phyloP scores from a whole-genome alignment of 2,888 invertebrate genomes.

The Drosophila infuscata region DNA sequence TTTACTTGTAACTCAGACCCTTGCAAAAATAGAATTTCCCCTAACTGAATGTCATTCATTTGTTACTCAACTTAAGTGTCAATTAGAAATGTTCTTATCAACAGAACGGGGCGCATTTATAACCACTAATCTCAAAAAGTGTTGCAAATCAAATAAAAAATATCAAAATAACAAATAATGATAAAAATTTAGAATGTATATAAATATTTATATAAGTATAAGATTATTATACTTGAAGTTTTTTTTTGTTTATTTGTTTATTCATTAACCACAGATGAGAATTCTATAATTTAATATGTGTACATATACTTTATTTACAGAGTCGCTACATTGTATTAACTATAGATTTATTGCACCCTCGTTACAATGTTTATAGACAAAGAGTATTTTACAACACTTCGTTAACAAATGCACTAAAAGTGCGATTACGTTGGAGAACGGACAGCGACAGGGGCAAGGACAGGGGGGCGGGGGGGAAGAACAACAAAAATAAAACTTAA shows the following conservation, averaged over 20 bases:
- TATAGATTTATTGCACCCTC: neutral
- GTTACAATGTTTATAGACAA: neutral
- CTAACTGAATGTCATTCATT: neutral
- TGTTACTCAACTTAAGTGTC: constrained; percentile 4
- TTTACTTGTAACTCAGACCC: neutral
- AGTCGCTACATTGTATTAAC: neutral
- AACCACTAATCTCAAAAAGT: neutral
- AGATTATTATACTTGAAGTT: neutral
- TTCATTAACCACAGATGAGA: neutral
- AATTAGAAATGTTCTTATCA: neutral
- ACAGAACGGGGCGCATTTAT: neutral
- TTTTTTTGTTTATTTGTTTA: neutral
- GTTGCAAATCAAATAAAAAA: neutral
- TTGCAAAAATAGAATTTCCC: neutral
- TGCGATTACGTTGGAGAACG: neutral
- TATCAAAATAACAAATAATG: neutral
- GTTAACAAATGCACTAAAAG: neutral
- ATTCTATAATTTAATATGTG: neutral
- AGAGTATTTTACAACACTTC: neutral
- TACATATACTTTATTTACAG: neutral
- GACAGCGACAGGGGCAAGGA: neutral
- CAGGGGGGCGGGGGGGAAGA: no score
- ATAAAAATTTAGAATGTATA: neutral
- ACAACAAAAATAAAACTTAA: constrained; percentile 17
- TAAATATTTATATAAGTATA: neutral